A percentile compares a stretch with the other conserved stretches of the same genome.
phyloP scores from a whole-genome alignment of 2,797 vertebrate genomes.

The Erpetoichthys calabaricus region DNA sequence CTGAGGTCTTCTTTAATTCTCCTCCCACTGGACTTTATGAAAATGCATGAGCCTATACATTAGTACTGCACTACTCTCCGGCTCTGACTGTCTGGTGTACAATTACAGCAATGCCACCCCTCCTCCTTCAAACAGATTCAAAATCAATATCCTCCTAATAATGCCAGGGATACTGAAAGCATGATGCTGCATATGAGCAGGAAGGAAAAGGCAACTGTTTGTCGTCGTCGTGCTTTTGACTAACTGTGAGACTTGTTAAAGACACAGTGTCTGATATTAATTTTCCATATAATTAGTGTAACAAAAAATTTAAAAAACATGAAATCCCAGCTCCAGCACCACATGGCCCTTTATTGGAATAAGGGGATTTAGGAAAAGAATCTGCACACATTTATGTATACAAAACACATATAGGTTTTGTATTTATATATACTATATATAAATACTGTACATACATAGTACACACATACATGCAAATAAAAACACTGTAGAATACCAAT shows the following conservation, averaged over 20 bases:
- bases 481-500: too few relatives aligned
- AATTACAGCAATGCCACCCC: constrained; percentile 51
- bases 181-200: constrained; percentile 53
- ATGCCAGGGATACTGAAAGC: constrained; percentile 55
- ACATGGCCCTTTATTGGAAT: too few relatives aligned
- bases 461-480: too few relatives aligned
- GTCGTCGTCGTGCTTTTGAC: constrained; percentile 54
- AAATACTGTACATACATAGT: too few relatives aligned
- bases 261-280: constrained; percentile 24
- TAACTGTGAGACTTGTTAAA: constrained; percentile 39
- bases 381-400: too few relatives aligned
- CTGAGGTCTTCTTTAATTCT: constrained; percentile 29
- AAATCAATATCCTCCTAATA: constrained; percentile 85
- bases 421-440: too few relatives aligned
- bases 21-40: constrained; percentile 35
- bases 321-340: too few relatives aligned
- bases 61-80: constrained; percentile 37
- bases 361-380: too few relatives aligned
- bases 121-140: constrained; percentile 51
- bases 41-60: constrained; percentile 39
- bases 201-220: constrained; percentile 66
- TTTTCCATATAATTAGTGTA: too few relatives aligned
- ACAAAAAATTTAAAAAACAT: too few relatives aligned
- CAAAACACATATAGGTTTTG: too few relatives aligned
- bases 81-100: constrained; percentile 58